Base-by-base conservation (phyloP, 2,888 invertebrate genomes). In the Spialia ferax region DNA sequence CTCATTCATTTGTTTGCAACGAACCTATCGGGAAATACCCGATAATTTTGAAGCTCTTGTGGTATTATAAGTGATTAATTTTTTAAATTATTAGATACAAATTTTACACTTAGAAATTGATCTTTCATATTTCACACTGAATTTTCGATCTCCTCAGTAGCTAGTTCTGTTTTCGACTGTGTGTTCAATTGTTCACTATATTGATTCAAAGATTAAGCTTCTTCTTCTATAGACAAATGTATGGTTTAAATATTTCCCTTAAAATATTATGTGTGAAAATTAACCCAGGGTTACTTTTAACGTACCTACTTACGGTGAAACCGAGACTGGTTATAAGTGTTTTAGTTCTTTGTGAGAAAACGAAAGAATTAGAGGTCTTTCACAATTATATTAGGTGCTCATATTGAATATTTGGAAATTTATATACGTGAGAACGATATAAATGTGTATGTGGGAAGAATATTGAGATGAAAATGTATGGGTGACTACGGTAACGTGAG, bases 311-410 rank as follows among this genome's bases (percentile, higher is more conserved):
- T 60, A 55, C 66, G 66, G 66, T 66, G 54, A 61, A 66, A 66
- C 66, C 66, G 66, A 18, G n/a, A 66, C 59, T 52, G 52, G 35
- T 65, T 23, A 60, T 45, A 29, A 38, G 52, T 52, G n/a, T 22
- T 52, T 55, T 8, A 15, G 8, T 26, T 29, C 2, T 29, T 29
- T 55, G 54, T 55, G 29, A 29, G 54, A 29, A 55, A 20, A 59
- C 20, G 60, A 66, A 66, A 42, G 57, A 52, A 7, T 8, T 52
- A 66, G 54, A 7, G 6, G 38, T 66, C 29, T 66, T 65, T 66
- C 66, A 54, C 66, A 60, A 66, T 66, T 66, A 66, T 45, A 56
- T 60, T 60, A 66, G 66, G 66, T 66, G 66, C 66, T 60, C 60
- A 59, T 57, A 57, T 65, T 59, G 32, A 42, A 65, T 59, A 59